Base-by-base conservation (phyloP, 2,113 vertebrate genomes). In the Antigone vipio region DNA sequence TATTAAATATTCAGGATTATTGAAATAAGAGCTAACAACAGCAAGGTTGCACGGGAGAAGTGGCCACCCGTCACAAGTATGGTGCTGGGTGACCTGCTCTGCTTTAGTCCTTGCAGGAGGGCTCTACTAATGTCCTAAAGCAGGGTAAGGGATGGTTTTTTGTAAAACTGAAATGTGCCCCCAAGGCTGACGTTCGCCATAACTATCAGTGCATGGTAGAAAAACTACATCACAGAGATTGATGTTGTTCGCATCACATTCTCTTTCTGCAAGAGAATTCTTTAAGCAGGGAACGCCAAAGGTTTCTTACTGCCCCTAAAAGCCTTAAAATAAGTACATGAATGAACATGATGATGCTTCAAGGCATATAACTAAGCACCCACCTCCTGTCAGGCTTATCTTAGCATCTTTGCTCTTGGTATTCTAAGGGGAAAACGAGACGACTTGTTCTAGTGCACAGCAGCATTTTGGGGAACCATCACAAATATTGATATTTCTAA, bases 191-290 rank as follows among this genome's bases (percentile, higher is more conserved):
- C 55, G 40, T 40, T 63, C 68, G 24, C 47, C 3, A 0, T 58
- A 63, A 20, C 19, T 42, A 2, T 45, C 42, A 1, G 12, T 14
- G 60, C 55, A 15, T 0, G 0, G 26, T 18, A 21, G 15, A 69
- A 42, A 87, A 91, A 40, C 3, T 4, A 1, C 27, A 17, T 40
- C 21, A 18, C 38, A 3, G 5, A 74, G 21, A 5, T 6, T 3
- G 29, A 5, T 42, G 58, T 27, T 16, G 53, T 56, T 85, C 2
- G 0, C 23, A 6, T 68, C 35, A 6, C 12, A 0, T 45, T 53
- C 59, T 42, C 76, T 45, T 66, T 35, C 45, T 64, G 64, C 67
- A n/a, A 74, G 78, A 68, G 62, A 35, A 35, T 50, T 30, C 38
- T 53, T 78, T 50, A 19, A 68, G 38, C 18, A 34, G 20, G 35